Evolutionary conservation across 2,888 invertebrate species (phyloP), one percentile per base, ranked within the genome.

Genomic region (Pandemis corylana): DNA sequence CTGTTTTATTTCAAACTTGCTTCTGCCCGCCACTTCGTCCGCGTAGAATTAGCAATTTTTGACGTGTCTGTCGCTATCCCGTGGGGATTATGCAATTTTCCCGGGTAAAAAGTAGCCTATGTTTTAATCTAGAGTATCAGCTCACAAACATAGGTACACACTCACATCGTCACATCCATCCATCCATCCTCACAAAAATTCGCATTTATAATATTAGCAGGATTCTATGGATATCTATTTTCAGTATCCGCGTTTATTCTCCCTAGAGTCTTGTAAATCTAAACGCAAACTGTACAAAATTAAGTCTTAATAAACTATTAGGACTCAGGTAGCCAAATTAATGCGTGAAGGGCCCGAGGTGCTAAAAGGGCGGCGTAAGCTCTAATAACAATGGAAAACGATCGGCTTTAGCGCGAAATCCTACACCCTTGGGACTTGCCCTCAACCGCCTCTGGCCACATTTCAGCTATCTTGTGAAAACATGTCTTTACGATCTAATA

Each of bases 301-400:
- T 62, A 62, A 63, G 46, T 63, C 67, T 71, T 74, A 70, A 62
- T 70, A 75, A 70, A 71, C 66, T 66, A 63, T 70, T 70, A 70
- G 12, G 63, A 53, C 66, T 75, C 70, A 46, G 71, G 75, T 75
- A 67, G 53, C 67, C 63, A 71, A 71, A 75, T 75, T 75, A 75
- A 75, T 67, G 75, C 46, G 62, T 28, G 41, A 46, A 67, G 75
- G 67, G 66, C 62, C n/a, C 41, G 62, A 71, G 67, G 62, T 67
- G 70, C 65, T 80, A 83, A 81, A 81, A 82, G 79, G 81, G 82
- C 79, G 79, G 75, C 78, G 78, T 79, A 80, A 80, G 79, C 81
- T 79, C 81, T 84, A 85, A 86, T 85, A 83, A 83, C 81, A 85
- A 82, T 80, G 80, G 81, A 82, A 84, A 84, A 78, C 81, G 81